phyloP scores from a whole-genome alignment of 2,113 vertebrate genomes.

The Pampusana beccarii region DNA sequence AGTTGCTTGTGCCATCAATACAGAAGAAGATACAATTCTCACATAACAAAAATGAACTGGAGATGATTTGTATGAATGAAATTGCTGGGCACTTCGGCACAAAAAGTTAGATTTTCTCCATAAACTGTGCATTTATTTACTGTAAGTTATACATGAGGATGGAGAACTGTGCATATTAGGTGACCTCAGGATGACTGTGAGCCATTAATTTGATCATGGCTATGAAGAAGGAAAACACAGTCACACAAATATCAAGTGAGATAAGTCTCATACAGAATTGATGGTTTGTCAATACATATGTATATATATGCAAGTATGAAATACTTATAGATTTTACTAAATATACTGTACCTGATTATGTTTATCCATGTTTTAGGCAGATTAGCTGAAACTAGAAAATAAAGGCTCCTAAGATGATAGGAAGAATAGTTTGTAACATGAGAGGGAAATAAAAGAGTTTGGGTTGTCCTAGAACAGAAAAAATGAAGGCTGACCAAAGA shows the following conservation, averaged over 20 bases:
- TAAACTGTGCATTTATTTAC: background rate
- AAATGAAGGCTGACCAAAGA: constrained; percentile 35
- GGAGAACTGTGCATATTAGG: background rate
- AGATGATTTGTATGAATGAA: background rate
- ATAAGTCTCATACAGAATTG: background rate
- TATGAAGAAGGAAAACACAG: background rate
- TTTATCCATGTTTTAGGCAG: background rate
- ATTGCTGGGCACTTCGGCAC: background rate
- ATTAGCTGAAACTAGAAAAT: background rate
- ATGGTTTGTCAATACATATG: background rate
- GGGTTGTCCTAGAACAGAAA: constrained; percentile 43
- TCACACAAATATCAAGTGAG: background rate
- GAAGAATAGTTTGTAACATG: background rate
- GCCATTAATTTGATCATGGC: background rate
- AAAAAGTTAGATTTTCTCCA: background rate
- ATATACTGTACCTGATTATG: background rate
- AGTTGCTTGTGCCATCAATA: background rate
- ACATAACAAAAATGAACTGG: background rate
- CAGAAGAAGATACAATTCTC: background rate
- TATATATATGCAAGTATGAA: background rate
- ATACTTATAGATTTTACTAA: background rate
- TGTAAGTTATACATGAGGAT: background rate
- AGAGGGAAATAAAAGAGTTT: background rate
- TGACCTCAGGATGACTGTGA: background rate
- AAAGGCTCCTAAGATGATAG: background rate